A percentile compares a stretch with the other conserved stretches of the same genome.
These are phyloP conservation scores for Gorsachius goisagi DNA, from an alignment of 2,113 vertebrate species.

Conservation along the genomic window DNA sequence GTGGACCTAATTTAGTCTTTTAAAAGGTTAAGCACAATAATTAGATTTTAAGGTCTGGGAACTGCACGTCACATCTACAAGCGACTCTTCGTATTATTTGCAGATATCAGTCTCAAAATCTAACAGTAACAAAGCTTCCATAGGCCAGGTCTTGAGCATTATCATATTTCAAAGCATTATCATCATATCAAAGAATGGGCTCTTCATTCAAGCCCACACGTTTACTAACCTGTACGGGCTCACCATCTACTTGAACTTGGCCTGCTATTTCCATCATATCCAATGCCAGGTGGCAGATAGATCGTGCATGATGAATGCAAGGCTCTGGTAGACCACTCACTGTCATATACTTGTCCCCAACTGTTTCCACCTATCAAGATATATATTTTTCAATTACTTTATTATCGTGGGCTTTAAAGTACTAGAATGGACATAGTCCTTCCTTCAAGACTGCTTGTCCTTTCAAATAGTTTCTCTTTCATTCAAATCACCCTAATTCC, in stretches of 20 bases:
- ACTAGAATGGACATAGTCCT: background rate
- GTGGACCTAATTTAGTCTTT: background rate
- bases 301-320: constrained; percentile 94
- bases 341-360: constrained; percentile 99
- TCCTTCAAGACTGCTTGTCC: background rate
- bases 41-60: background rate
- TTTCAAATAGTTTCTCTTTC: background rate
- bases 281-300: constrained; percentile 94
- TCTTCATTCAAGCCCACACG: background rate
- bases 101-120: background rate
- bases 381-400: background rate
- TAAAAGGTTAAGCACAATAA: background rate
- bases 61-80: background rate
- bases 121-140: background rate
- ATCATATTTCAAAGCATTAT: background rate
- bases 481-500: background rate
- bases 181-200: background rate
- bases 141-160: background rate
- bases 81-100: background rate
- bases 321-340: constrained; percentile 97
- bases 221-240: constrained; percentile 89
- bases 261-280: constrained; percentile 99
- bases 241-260: constrained; percentile 94
- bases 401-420: background rate
- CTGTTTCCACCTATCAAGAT: constrained; percentile 90